phyloP scores from a whole-genome alignment of 2,888 invertebrate species.

The Caenorhabditis panamensis region DNA sequence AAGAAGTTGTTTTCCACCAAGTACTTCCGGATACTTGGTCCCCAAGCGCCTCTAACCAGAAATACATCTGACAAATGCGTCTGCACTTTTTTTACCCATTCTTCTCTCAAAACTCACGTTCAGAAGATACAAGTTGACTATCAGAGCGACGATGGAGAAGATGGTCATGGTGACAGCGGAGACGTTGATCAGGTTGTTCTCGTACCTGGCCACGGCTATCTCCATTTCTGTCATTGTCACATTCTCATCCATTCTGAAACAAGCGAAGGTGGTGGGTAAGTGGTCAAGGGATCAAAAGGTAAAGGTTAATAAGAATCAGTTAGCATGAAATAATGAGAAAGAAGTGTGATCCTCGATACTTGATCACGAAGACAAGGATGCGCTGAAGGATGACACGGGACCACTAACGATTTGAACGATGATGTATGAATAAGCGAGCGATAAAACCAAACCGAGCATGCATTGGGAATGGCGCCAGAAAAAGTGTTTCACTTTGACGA shows the following conservation, averaged over 20 bases:
- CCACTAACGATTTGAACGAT: constrained; percentile 48
- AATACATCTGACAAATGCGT: not conserved
- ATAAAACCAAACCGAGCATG: constrained; percentile 43
- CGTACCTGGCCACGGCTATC: not conserved
- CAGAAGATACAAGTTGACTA: constrained; percentile 77
- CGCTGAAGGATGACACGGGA: constrained; percentile 15
- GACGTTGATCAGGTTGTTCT: constrained; percentile 33
- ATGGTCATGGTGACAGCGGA: constrained; percentile 72
- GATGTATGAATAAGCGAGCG: constrained; percentile 49
- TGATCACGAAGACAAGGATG: too few relatives aligned
- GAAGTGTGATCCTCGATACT: too few relatives aligned
- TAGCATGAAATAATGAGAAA: too few relatives aligned
- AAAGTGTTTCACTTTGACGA: constrained; percentile 39
- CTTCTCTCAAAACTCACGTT: constrained; percentile 63
- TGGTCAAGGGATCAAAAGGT: not conserved
- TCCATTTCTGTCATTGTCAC: constrained; percentile 24
- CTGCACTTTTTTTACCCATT: not conserved
- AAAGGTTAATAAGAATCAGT: constrained; percentile 19
- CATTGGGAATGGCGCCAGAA: constrained; percentile 35
- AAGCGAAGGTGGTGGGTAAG: not conserved
- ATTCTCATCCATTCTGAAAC: constrained; percentile 37
- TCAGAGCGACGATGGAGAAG: constrained; percentile 70
- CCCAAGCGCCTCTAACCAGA: not conserved
- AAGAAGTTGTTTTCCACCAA: constrained; percentile 6
- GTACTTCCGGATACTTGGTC: not conserved